Conservation (phyloP, 1,140 invertebrate genomes). For the Pristionchus pacificus region DNA sequence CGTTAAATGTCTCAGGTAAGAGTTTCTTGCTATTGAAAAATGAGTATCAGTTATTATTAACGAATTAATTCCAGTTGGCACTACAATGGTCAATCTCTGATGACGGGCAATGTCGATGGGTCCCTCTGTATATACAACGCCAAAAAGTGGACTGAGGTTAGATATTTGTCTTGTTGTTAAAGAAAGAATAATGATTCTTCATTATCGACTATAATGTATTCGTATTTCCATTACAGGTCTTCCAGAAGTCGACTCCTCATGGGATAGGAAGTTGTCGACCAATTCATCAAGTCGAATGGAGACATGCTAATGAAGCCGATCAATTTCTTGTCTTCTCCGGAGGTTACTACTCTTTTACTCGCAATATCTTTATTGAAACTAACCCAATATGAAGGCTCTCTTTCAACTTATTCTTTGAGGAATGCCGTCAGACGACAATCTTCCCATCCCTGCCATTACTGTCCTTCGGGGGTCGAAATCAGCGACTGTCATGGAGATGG, state of each 20-base stretch:
- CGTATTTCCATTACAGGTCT: slow-evolving; percentile 30
- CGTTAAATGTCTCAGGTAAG: slow-evolving; percentile 64
- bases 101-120: slow-evolving; percentile 90
- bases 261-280: slow-evolving; percentile 39
- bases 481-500: slow-evolving; percentile 96
- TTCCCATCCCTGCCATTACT: slow-evolving; percentile 66
- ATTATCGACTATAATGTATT: not conserved
- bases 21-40: not conserved
- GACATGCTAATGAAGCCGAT: slow-evolving; percentile 45
- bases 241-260: slow-evolving; percentile 42
- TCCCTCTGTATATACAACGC: slow-evolving; percentile 32
- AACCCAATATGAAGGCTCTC: too few relatives aligned
- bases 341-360: slow-evolving; percentile 55
- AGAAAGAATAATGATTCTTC: not conserved
- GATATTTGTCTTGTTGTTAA: not conserved
- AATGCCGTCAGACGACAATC: slow-evolving; percentile 54
- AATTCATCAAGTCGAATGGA: slow-evolving; percentile 51
- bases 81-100: slow-evolving; percentile 94
- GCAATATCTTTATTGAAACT: slow-evolving; percentile 41
- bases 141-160: slow-evolving; percentile 21
- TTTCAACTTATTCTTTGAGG: too few relatives aligned
- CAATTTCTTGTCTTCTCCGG: slow-evolving; percentile 61
- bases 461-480: slow-evolving; percentile 89
- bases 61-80: slow-evolving; percentile 78
- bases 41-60: not conserved